A percentile compares a stretch with the other conserved stretches of the same genome.
Evolutionary conservation across 2,888 invertebrate genomes (phyloP).

Genomic region (Kryphioiulus occultus): DNA sequence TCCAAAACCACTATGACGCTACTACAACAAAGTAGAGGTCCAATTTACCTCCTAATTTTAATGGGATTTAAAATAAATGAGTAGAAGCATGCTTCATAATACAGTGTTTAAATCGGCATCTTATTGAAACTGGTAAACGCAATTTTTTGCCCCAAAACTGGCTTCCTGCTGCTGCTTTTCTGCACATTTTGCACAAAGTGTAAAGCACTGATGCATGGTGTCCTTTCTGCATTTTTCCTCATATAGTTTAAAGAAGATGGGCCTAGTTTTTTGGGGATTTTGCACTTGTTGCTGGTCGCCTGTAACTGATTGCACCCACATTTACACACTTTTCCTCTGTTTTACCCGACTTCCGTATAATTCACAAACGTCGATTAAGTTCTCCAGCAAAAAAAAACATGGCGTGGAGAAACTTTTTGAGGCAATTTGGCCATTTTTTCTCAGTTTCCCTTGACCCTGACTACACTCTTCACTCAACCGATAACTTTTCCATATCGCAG

Average conservation of each 20-base stretch:
- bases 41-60: slow-evolving; percentile 36
- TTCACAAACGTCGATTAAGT: slow-evolving; percentile 14
- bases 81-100: slow-evolving; percentile 1
- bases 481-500: slow-evolving; percentile 32
- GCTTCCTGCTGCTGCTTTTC: slow-evolving; percentile 42
- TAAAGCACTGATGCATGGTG: slow-evolving; percentile 44
- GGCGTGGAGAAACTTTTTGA: neutral
- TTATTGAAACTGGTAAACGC: neutral
- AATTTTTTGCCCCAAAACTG: neutral
- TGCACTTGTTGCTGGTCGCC: slow-evolving; percentile 46
- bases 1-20: neutral
- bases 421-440: slow-evolving; percentile 1
- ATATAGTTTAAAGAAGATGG: slow-evolving; percentile 45
- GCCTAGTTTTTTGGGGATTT: neutral
- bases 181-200: slow-evolving; percentile 40
- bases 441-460: slow-evolving; percentile 44
- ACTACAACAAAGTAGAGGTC: neutral
- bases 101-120: slow-evolving; percentile 8
- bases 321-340: slow-evolving; percentile 48
- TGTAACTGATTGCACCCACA: slow-evolving; percentile 42
- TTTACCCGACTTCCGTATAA: slow-evolving; percentile 49
- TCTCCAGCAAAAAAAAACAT: slow-evolving; percentile 7
- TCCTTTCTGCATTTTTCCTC: slow-evolving; percentile 45
- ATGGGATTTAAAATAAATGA: slow-evolving; percentile 32
- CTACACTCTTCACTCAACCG: slow-evolving; percentile 44